phyloP scores from a whole-genome alignment of 2,888 invertebrate genomes.

The Stenoptilia bipunctidactyla region DNA sequence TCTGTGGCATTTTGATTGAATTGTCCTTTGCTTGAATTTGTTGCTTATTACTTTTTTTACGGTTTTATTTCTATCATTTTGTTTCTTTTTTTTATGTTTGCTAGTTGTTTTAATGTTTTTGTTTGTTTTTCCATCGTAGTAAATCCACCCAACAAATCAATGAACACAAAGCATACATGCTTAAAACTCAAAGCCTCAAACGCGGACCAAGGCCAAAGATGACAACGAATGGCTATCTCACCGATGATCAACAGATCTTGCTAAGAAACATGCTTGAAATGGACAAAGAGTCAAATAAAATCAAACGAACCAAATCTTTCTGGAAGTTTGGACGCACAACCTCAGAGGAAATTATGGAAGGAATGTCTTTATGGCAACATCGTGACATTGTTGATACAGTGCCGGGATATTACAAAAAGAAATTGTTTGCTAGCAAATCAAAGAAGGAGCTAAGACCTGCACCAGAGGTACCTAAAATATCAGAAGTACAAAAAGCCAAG shows the following conservation, averaged over 20 bases:
- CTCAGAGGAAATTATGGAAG: constrained; percentile 83
- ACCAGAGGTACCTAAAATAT: constrained; percentile 47
- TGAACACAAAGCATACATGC: constrained; percentile 49
- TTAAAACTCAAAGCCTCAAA: constrained; percentile 62
- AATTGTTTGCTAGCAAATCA: constrained; percentile 42
- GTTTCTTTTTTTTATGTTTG: constrained; percentile 26
- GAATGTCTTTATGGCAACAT: constrained; percentile 90
- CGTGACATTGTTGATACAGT: constrained; percentile 83
- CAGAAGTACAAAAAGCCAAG: constrained; percentile 33
- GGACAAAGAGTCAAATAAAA: constrained; percentile 74
- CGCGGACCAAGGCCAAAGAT: constrained; percentile 45
- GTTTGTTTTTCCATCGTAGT: constrained; percentile 44
- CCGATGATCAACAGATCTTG: constrained; percentile 68
- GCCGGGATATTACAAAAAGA: constrained; percentile 61
- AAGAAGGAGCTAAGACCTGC: constrained; percentile 56
- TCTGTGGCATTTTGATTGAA: too few species aligned
- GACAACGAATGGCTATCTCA: constrained; percentile 58
- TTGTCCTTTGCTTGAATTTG: constrained; percentile 9
- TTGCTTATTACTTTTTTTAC: constrained; percentile 16
- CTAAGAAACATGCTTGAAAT: constrained; percentile 61
- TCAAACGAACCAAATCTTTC: constrained; percentile 87
- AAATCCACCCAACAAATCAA: constrained; percentile 48
- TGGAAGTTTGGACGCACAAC: constrained; percentile 85
- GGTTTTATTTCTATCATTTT: constrained; percentile 11
- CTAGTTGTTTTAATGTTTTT: constrained; percentile 17